Percentiles rank a stretch among this genome's conserved stretches.
phyloP scores from a whole-genome alignment of 2,113 vertebrate species.

The Cygnus atratus region DNA sequence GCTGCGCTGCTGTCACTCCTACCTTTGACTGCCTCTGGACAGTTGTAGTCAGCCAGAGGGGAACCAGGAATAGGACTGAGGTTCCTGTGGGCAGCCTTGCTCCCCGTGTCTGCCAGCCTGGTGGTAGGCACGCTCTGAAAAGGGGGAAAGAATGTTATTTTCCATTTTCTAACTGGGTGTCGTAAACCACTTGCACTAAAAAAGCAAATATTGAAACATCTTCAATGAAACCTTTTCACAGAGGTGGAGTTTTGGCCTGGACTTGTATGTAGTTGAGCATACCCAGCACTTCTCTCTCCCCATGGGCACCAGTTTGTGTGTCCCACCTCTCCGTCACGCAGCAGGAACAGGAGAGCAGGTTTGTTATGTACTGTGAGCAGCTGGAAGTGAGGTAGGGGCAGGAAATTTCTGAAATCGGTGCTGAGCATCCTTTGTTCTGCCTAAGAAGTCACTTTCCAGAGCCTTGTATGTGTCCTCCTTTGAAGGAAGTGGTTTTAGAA shows the following conservation, averaged over 20 bases:
- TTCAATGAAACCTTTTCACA: neutral
- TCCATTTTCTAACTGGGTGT: neutral
- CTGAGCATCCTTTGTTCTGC: neutral
- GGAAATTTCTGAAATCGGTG: neutral
- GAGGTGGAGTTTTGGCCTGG: neutral
- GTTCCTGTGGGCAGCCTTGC: neutral
- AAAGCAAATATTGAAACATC: neutral
- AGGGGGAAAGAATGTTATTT: neutral
- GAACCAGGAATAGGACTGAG: neutral
- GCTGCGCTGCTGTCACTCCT: neutral
- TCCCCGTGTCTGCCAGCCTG: neutral
- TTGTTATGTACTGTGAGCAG: neutral
- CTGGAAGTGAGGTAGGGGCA: neutral
- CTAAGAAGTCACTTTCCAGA: neutral
- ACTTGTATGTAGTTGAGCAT: neutral
- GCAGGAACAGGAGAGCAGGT: neutral
- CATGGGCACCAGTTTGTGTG: neutral
- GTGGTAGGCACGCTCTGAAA: neutral
- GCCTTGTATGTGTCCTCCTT: neutral
- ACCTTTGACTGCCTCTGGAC: neutral
- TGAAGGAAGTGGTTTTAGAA: conserved; percentile 10
- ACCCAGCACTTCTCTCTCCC: neutral
- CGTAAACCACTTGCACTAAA: neutral
- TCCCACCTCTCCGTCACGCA: neutral
- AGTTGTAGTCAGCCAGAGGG: neutral